Evolutionary conservation across 1,140 invertebrate species (phyloP).

Genomic region (Oncopeltus fasciatus): DNA sequence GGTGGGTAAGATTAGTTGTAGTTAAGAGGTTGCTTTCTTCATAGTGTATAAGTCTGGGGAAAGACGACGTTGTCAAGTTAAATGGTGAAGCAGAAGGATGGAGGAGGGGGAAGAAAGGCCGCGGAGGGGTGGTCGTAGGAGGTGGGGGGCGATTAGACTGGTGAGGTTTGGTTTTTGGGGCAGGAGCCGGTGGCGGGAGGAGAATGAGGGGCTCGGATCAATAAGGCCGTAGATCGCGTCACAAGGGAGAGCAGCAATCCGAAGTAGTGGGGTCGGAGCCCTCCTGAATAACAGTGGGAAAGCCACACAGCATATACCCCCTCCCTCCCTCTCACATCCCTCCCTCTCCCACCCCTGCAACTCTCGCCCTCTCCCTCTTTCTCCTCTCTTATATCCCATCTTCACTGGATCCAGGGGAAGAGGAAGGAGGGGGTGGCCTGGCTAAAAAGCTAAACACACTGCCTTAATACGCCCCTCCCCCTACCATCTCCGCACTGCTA

Average conservation of each 20-base stretch:
- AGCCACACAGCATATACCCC: constrained; percentile 14
- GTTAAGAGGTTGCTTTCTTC: neutral
- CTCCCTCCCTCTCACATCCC: neutral
- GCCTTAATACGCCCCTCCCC: constrained; percentile 32
- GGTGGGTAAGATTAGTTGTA: neutral
- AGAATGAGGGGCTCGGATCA: constrained; percentile 15
- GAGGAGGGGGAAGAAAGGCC: neutral
- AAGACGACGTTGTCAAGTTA: too few relatives aligned
- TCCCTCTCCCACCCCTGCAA: constrained; percentile 27
- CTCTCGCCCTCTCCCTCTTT: constrained; percentile 27
- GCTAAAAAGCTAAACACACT: constrained; percentile 38
- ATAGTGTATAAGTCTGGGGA: neutral
- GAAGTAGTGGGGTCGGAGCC: constrained; percentile 22
- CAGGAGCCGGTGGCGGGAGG: constrained; percentile 4
- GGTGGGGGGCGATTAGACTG: neutral
- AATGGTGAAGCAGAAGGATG: too few relatives aligned
- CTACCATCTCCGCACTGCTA: constrained; percentile 20
- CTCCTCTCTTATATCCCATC: constrained; percentile 28
- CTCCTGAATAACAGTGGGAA: constrained; percentile 29
- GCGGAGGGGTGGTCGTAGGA: neutral
- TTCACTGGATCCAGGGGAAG: neutral
- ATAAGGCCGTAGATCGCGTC: constrained; percentile 20
- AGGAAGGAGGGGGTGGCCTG: too few relatives aligned
- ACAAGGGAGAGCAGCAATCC: constrained; percentile 18
- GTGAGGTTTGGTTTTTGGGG: constrained; percentile 9